Conservation (phyloP, 1,140 invertebrate species). For the Brachionus plicatilis region DNA sequence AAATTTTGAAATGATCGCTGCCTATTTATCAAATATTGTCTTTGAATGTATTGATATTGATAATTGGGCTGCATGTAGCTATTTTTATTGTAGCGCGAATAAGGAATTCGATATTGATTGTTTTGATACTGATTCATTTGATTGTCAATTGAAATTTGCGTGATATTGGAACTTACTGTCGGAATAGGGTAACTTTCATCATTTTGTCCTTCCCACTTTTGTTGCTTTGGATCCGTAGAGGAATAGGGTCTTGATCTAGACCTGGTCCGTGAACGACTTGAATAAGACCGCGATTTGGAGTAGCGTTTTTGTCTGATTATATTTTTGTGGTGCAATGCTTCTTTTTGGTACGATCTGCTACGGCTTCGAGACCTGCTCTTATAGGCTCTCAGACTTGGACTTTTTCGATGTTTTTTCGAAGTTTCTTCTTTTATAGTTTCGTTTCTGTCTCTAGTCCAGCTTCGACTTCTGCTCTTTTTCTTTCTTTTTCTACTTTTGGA, state of each 20-base stretch:
- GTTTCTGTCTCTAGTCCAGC: background rate
- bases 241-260: background rate
- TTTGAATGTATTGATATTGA: background rate
- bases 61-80: background rate
- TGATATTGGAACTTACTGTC: background rate
- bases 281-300: background rate
- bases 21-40: conserved; percentile 7
- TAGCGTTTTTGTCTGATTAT: background rate
- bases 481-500: background rate
- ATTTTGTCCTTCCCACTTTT: background rate
- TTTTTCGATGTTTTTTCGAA: background rate
- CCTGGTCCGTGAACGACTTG: background rate
- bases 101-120: background rate
- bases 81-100: background rate
- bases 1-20: conserved; percentile 13
- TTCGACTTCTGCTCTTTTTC: background rate
- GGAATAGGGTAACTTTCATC: background rate
- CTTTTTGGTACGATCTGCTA: background rate
- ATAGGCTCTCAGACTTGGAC: background rate
- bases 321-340: background rate
- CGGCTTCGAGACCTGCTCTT: background rate
- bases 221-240: background rate
- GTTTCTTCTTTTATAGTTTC: background rate
- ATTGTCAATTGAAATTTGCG: background rate
- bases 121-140: background rate